These are phyloP conservation scores for Ammodytes marinus DNA, from an alignment of 2,113 vertebrate genomes.

Conservation along the genomic window DNA sequence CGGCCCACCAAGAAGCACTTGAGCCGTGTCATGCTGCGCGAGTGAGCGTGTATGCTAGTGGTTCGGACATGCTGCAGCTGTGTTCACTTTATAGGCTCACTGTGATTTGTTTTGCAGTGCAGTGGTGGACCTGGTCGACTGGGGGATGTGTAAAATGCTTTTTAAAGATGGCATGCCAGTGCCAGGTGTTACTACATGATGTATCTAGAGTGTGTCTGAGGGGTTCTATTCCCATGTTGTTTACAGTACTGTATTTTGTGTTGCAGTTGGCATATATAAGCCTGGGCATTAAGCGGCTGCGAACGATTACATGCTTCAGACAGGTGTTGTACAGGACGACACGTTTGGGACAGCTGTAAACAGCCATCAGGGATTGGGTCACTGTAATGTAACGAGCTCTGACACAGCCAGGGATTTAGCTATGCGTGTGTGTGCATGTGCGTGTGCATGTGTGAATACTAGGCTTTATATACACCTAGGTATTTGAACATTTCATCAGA, in stretches of 20 bases:
- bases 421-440: neutral
- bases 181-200: constrained; percentile 68
- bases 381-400: constrained; percentile 57
- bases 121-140: constrained; percentile 22
- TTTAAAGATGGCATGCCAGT: constrained; percentile 63
- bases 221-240: constrained; percentile 25
- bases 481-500: neutral
- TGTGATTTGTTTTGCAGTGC: constrained; percentile 48
- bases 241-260: constrained; percentile 26
- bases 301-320: constrained; percentile 72
- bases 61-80: constrained; percentile 60
- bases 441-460: neutral
- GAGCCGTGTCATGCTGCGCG: constrained; percentile 14
- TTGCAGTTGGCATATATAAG: constrained; percentile 36
- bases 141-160: constrained; percentile 52
- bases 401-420: constrained; percentile 40
- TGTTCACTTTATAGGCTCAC: constrained; percentile 56
- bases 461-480: neutral
- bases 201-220: constrained; percentile 38
- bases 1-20: constrained; percentile 18
- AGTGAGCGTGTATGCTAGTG: constrained; percentile 16
- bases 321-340: constrained; percentile 68
- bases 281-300: constrained; percentile 60
- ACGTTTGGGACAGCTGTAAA: constrained; percentile 75
- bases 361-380: constrained; percentile 67